phyloP scores from a whole-genome alignment of 2,888 invertebrate species.

The Steinernema scapterisci region DNA sequence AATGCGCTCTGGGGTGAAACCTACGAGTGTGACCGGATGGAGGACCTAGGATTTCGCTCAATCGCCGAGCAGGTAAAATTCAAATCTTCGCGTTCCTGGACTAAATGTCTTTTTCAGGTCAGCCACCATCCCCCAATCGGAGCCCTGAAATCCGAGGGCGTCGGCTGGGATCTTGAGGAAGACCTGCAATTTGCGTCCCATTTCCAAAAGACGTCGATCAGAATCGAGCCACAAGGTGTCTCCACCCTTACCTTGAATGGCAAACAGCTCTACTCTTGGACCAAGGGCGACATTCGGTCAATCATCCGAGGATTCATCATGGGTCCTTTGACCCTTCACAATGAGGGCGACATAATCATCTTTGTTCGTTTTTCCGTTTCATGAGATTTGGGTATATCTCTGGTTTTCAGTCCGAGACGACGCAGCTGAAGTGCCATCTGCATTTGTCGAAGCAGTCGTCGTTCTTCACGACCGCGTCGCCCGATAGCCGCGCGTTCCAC shows the following conservation, averaged over 20 bases:
- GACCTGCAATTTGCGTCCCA: conserved; percentile 5
- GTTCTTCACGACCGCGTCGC: neutral
- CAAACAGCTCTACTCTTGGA: neutral
- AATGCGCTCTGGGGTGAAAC: conserved; percentile 95
- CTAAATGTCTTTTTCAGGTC: conserved; percentile 69
- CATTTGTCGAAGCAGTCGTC: conserved; percentile 10
- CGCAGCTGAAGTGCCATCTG: neutral
- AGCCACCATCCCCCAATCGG: conserved; percentile 93
- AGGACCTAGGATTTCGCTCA: conserved; percentile 66
- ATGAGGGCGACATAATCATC: neutral
- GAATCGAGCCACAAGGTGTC: neutral
- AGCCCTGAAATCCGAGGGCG: conserved; percentile 85
- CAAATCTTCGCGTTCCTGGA: too few species aligned
- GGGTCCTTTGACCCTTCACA: conserved; percentile 3
- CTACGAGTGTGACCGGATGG: conserved; percentile 75
- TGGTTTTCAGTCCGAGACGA: neutral
- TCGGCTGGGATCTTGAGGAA: conserved; percentile 36
- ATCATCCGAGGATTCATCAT: conserved; percentile 10
- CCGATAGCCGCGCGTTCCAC: neutral
- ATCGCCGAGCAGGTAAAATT: conserved; percentile 68
- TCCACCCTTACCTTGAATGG: neutral
- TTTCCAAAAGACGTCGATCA: neutral
- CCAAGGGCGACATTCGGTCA: neutral
- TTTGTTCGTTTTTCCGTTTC: neutral
- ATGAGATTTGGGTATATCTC: neutral